These are phyloP conservation scores for Syndactyla subalaris DNA, from an alignment of 2,797 vertebrate genomes.

Conservation along the genomic window DNA sequence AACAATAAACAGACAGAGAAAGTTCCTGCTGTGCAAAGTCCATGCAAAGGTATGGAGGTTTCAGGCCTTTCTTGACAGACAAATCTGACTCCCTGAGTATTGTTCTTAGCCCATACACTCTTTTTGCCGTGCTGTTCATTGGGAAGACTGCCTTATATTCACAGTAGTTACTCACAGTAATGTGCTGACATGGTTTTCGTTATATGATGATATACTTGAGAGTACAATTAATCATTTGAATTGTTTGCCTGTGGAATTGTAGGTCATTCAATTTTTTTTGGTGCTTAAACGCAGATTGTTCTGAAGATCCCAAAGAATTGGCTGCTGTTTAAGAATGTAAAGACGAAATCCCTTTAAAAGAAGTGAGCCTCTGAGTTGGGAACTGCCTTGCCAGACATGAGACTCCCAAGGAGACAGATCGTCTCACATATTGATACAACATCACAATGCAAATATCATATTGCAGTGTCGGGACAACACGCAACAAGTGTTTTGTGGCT, in stretches of 20 bases:
- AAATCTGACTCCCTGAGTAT: neutral
- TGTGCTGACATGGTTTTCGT: neutral
- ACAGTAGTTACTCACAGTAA: neutral
- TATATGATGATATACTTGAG: neutral
- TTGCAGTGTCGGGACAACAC: conserved; percentile 27
- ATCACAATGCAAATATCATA: conserved; percentile 52
- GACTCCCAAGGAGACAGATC: conserved; percentile 23
- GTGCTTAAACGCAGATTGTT: conserved; percentile 52
- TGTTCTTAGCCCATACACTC: neutral
- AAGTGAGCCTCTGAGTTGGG: neutral
- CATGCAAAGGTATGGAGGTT: neutral
- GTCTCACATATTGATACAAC: conserved; percentile 39
- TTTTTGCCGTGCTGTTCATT: neutral
- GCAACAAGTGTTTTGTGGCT: conserved; percentile 48
- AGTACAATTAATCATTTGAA: neutral
- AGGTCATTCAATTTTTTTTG: conserved; percentile 45
- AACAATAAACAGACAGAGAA: neutral
- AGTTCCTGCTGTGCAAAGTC: conserved; percentile 34
- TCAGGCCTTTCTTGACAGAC: conserved; percentile 14
- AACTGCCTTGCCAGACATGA: neutral
- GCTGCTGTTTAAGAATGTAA: conserved; percentile 32
- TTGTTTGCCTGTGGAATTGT: neutral
- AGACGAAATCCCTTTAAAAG: conserved; percentile 68
- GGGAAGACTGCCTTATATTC: neutral
- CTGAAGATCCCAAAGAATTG: conserved; percentile 51